phyloP scores from a whole-genome alignment of 2,113 vertebrate species.

The Sterna hirundo region DNA sequence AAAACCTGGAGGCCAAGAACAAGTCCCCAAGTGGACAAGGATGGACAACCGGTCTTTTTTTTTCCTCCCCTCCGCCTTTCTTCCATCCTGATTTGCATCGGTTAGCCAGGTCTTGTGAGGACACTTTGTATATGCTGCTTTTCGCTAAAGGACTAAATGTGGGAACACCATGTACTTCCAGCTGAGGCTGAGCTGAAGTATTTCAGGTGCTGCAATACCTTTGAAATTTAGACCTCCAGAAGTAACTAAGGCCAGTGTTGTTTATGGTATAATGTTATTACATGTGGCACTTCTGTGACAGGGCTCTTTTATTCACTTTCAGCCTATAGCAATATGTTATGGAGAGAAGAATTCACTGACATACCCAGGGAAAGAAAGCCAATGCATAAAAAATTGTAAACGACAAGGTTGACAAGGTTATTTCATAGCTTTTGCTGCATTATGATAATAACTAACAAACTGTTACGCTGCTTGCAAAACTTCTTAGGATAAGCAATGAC shows the following conservation, averaged over 20 bases:
- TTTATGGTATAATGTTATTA: slow-evolving; percentile 17
- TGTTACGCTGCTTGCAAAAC: not conserved
- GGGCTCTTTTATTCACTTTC: slow-evolving; percentile 14
- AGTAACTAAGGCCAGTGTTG: not conserved
- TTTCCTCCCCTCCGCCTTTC: not conserved
- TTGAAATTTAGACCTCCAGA: not conserved
- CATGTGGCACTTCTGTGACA: slow-evolving; percentile 15
- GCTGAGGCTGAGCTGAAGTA: not conserved
- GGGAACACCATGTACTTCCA: not conserved
- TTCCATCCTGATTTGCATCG: not conserved
- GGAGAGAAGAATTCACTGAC: slow-evolving; percentile 27
- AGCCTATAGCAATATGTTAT: slow-evolving; percentile 34
- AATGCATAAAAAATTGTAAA: slow-evolving; percentile 29
- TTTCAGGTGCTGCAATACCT: not conserved
- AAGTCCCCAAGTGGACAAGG: not conserved
- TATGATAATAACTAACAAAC: slow-evolving; percentile 26
- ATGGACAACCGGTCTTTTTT: not conserved
- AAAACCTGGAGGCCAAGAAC: not conserved
- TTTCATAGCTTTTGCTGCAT: slow-evolving; percentile 32
- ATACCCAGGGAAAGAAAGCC: not conserved
- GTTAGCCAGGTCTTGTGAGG: not conserved
- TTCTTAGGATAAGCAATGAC: not conserved
- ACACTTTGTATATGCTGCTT: not conserved
- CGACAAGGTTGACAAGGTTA: slow-evolving; percentile 55
- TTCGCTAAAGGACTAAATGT: not conserved